Percentiles rank a stretch among this genome's conserved stretches.
phyloP scores from a whole-genome alignment of 2,888 invertebrate species.

The Elegia similella region DNA sequence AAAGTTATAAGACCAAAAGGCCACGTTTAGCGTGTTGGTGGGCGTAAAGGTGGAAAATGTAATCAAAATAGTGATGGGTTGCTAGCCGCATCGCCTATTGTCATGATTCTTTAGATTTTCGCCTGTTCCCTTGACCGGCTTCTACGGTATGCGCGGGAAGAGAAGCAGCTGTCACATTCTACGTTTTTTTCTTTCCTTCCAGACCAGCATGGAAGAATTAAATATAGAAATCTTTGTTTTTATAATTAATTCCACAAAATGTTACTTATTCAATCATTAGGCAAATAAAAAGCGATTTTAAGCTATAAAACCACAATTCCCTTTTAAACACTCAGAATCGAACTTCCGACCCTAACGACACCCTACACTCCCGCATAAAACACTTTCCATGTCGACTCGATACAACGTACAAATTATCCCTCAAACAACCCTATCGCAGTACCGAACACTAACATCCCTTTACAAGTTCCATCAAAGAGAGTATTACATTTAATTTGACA shows the following conservation, averaged over 20 bases:
- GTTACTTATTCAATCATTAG: neutral
- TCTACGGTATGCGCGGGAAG: too few species aligned
- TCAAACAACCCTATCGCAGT: constrained; percentile 5
- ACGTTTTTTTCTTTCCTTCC: too few species aligned
- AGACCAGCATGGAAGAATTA: too few species aligned
- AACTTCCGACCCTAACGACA: neutral
- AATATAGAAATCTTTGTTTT: neutral
- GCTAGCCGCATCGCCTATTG: too few species aligned
- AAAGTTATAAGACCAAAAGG: too few species aligned
- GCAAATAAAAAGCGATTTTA: neutral
- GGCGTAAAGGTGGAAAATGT: too few species aligned
- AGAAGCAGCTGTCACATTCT: too few species aligned
- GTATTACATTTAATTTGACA: neutral
- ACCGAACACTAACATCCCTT: neutral
- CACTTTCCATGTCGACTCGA: constrained; percentile 13
- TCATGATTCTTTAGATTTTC: too few species aligned
- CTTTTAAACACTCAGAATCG: neutral
- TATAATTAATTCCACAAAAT: neutral
- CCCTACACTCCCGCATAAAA: constrained; percentile 10
- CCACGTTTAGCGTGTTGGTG: too few species aligned
- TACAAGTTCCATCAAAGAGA: neutral
- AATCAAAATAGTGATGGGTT: too few species aligned
- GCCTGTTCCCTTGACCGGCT: too few species aligned
- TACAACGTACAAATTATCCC: constrained; percentile 9
- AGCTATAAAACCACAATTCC: constrained; percentile 5